A percentile compares a stretch with the other conserved stretches of the same genome.
phyloP scores from a whole-genome alignment of 64 coral and sea anemone species.

The Platygyra sinensis region DNA sequence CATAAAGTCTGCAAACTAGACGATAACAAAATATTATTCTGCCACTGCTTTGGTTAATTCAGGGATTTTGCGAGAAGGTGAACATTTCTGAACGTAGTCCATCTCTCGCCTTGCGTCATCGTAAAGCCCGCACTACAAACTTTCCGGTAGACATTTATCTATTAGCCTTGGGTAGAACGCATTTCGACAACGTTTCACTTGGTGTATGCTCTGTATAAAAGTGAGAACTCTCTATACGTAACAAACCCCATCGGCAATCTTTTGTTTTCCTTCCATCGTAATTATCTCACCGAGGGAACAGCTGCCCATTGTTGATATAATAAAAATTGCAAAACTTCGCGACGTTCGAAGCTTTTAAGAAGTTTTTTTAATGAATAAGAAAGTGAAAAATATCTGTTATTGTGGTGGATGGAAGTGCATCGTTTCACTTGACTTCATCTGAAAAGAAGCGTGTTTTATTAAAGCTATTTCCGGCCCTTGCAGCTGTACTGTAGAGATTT shows the following conservation, averaged over 20 bases:
- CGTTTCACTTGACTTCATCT: background rate
- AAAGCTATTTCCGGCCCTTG: background rate
- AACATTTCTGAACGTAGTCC: background rate
- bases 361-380: background rate
- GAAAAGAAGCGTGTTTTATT: background rate
- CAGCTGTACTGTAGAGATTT: background rate
- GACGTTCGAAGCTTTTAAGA: background rate
- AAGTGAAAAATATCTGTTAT: background rate
- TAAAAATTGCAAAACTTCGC: background rate
- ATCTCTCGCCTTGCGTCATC: too few species aligned
- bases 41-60: background rate
- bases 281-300: background rate
- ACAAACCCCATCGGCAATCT: background rate
- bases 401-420: background rate
- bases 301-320: background rate
- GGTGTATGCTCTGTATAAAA: background rate
- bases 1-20: background rate
- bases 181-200: background rate
- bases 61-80: background rate
- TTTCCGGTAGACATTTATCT: too few species aligned
- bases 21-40: too few species aligned
- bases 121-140: too few species aligned
- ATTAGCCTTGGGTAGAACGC: too few species aligned
- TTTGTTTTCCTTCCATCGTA: background rate
- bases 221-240: background rate